Evolutionary conservation across 2,888 invertebrate species (phyloP), one percentile per base, ranked within the genome.

Genomic region (Patella caerulea): DNA sequence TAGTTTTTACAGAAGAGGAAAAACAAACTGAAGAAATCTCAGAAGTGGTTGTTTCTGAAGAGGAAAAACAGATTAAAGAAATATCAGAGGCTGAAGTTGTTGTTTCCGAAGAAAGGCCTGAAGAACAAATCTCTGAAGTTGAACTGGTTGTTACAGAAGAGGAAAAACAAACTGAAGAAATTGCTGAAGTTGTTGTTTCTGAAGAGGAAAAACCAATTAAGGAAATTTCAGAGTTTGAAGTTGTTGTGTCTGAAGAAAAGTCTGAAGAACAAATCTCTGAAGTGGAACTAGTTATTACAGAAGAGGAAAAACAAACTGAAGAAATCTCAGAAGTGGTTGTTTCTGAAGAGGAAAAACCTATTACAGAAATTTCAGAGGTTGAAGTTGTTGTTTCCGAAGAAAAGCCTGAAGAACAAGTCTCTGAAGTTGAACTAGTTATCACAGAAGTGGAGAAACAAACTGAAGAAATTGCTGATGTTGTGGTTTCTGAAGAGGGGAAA

Each of bases 391-490:
- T 81, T 76, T 53, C 69, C 19, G 70, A 80, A 19, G 24, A 55
- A 17, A 24, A 73, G 53, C 55, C 55, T 15, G 34, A 53, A 71
- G 55, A 24, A 52, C 19, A 12, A 45, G 7, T 45, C 24, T n/a
- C 45, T 29, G 55, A 34, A 17, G n/a, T 73, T 12, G 72, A 45
- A 45, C 12, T 45, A 0, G 79, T 75, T 24, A 14, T 24, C 24
- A 24, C 65, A 65, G 65, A 65, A 24, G 45, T 7, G 7, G 69
- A 52, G 45, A 86, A 90, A 73, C 86, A 88, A 53, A 88, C 88
- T 0, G 90, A 92, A 81, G 88, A 92, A 78, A 73, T 93, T n/a
- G 87, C 90, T 54, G 75, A 76, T 72, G 71, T 76, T 17, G 76
- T 24, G 24, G 29, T 55, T 24, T 59, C 65, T 24, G 14, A 65